Evolutionary conservation across 1,140 invertebrate species (phyloP), one percentile per base, ranked within the genome.

Genomic region (Diachasma alloeum): DNA sequence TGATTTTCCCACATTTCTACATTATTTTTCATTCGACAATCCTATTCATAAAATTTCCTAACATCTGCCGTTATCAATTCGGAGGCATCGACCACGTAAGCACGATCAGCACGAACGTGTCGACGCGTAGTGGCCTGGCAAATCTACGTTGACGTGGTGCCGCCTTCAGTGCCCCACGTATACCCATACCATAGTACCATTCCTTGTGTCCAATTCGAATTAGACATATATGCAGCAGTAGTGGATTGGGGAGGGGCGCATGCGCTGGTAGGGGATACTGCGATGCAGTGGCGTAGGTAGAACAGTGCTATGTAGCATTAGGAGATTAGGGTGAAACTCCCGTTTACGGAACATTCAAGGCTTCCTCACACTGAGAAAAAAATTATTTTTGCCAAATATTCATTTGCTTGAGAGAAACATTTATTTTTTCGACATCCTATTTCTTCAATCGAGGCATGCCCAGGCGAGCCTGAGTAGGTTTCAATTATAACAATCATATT

Each of bases 141-240:
- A 68, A 75, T 75, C 42, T 36, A 31, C 46, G 74, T 76, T 39
- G 68, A 76, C 74, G 74, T 76, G 74, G 74, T 76, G 22, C 39
- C 36, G 31, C 36, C 44, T 46, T 22, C 48, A 39, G 22, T 76
- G 46, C 22, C 31, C 74, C 74, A 76, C 74, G 74, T 76, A 75
- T 75, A 70, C 46, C 17, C 22, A 69, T 36, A 69, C 44, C 39
- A 59, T n/a, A 36, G 24, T 31, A 31, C 59, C 22, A 63, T 26
- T 26, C 24, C 48, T 8, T 13, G 22, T 26, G 19, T 26, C 19
- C 59, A 63, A 11, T 63, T 63, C 59, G 1, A 31, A 6, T 31
- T 4, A 56, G 13, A 22, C n/a, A 56, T 19, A 19, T 56, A 19
- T 15, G 15, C 19, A 17, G 31, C 6, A 31, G 31, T 31, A 31